Evolutionary conservation across 37 sponge, comb jelly and placozoan species (phyloP).

Genomic region (Tethya wilhelma): DNA sequence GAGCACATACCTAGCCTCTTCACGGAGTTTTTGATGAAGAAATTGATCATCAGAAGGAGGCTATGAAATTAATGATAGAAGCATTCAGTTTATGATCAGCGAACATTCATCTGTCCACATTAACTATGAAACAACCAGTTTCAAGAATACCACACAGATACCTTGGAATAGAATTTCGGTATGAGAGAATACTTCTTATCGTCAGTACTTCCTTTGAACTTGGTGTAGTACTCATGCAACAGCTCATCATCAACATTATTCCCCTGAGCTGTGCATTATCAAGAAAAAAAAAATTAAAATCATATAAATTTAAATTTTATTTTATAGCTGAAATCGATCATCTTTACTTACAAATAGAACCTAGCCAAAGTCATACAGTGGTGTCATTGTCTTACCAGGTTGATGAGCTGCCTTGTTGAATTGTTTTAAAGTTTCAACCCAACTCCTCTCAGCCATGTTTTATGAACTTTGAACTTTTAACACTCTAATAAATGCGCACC

Average conservation of each 20-base stretch:
- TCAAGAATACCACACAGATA: too few relatives aligned
- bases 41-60: conserved; percentile 85
- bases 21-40: conserved; percentile 89
- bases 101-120: not conserved
- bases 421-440: conserved; percentile 22
- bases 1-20: conserved; percentile 77
- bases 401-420: conserved; percentile 8
- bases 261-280: too few relatives aligned
- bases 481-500: conserved; percentile 23
- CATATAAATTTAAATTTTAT: too few relatives aligned
- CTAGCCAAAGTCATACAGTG: too few relatives aligned
- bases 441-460: conserved; percentile 26
- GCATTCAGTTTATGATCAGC: not conserved
- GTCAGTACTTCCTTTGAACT: conserved; percentile 31
- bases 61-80: conserved; percentile 10
- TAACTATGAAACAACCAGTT: not conserved
- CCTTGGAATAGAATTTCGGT: conserved; percentile 85
- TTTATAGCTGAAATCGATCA: too few relatives aligned
- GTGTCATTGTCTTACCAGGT: not conserved
- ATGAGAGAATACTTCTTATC: conserved; percentile 42
- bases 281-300: too few relatives aligned
- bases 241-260: conserved; percentile 64
- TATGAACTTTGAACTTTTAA: not conserved
- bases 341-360: too few relatives aligned
- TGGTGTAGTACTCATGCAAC: conserved; percentile 57